Evolutionary conservation across 2,113 vertebrate species (phyloP).

Genomic region (Uria lomvia): DNA sequence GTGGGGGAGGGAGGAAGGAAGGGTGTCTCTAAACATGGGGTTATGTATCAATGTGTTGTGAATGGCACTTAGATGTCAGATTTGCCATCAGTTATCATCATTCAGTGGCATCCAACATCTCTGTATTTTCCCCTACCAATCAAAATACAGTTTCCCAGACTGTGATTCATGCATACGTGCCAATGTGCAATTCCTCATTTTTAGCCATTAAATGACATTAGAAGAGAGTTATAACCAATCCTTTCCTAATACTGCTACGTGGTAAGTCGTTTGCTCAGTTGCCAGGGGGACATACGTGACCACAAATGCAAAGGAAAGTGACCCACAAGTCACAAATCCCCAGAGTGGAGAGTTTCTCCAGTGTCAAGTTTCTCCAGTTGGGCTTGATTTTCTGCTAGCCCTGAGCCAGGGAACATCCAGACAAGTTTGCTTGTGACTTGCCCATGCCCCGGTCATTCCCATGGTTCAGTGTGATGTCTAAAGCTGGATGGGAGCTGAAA

Average conservation of each 20-base stretch:
- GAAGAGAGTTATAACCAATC: neutral
- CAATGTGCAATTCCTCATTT: neutral
- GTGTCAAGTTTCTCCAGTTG: neutral
- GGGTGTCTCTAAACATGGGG: slow-evolving; percentile 58
- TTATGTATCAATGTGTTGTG: slow-evolving; percentile 56
- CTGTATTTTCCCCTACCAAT: slow-evolving; percentile 16
- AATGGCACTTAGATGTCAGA: slow-evolving; percentile 29
- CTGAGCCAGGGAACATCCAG: neutral
- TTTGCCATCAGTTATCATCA: slow-evolving; percentile 37
- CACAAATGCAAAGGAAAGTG: neutral
- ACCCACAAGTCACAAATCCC: neutral
- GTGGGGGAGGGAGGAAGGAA: slow-evolving; percentile 31
- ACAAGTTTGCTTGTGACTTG: neutral
- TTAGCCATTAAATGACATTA: neutral
- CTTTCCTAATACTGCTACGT: neutral
- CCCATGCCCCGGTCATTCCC: neutral
- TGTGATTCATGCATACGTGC: neutral
- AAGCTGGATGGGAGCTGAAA: neutral
- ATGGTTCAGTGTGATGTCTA: neutral
- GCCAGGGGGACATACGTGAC: neutral
- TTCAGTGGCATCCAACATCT: neutral
- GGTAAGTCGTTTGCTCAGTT: neutral
- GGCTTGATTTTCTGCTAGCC: neutral
- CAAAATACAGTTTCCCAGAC: neutral
- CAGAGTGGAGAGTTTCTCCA: neutral